A percentile compares a stretch with the other conserved stretches of the same genome.
These are phyloP conservation scores for Dendroctonus valens DNA, from an alignment of 1,140 invertebrate genomes.

Conservation along the genomic window DNA sequence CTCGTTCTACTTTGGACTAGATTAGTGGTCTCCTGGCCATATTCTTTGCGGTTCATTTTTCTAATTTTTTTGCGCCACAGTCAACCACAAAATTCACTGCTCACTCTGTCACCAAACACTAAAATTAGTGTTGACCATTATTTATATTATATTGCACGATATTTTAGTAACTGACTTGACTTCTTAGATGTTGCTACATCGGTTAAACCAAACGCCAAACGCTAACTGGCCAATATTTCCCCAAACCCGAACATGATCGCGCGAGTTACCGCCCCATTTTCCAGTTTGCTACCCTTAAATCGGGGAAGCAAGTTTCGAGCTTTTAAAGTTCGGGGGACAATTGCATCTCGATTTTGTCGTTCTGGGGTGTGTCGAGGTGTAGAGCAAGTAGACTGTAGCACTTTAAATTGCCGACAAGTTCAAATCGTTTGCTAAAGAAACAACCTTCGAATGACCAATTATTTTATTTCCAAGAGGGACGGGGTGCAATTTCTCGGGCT, in stretches of 20 bases:
- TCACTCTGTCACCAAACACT: too few relatives aligned
- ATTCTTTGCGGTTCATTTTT: constrained; percentile 31
- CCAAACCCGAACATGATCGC: constrained; percentile 33
- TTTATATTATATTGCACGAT: too few relatives aligned
- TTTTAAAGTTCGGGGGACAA: constrained; percentile 21
- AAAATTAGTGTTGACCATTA: too few relatives aligned
- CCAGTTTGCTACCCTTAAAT: constrained; percentile 45
- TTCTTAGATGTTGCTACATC: constrained; percentile 1
- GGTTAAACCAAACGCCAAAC: constrained; percentile 37
- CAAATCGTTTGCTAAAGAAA: too few relatives aligned
- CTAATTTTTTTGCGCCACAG: background rate
- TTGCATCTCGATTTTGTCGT: constrained; percentile 27
- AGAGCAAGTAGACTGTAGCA: too few relatives aligned
- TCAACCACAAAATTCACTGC: too few relatives aligned
- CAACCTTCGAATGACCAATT: too few relatives aligned
- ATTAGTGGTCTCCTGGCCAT: constrained; percentile 30
- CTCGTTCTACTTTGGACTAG: constrained; percentile 56
- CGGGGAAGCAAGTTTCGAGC: constrained; percentile 44
- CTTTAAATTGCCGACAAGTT: too few relatives aligned
- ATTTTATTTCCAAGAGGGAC: too few relatives aligned
- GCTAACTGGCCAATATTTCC: constrained; percentile 36
- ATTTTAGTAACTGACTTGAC: too few relatives aligned
- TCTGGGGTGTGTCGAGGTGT: constrained; percentile 16
- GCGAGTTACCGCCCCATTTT: constrained; percentile 36
- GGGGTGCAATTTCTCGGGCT: too few relatives aligned